phyloP scores from a whole-genome alignment of 2,888 invertebrate species.

The Hydrotaea diabolus region DNA sequence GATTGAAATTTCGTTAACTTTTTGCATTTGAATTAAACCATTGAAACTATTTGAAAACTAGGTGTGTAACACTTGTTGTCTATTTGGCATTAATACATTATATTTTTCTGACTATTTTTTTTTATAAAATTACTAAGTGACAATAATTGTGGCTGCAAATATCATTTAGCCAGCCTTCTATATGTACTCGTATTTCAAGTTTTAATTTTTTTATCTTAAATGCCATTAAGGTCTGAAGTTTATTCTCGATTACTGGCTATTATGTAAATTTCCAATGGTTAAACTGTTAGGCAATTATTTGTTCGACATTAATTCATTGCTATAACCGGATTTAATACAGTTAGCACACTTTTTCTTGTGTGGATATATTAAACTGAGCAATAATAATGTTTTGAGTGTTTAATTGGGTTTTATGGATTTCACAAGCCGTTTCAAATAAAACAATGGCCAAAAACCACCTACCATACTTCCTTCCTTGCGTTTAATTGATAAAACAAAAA shows the following conservation, averaged over 20 bases:
- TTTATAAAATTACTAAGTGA: too few relatives aligned
- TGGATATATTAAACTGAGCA: background rate
- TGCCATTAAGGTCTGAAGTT: too few relatives aligned
- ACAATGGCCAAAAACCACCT: background rate
- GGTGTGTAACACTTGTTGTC: too few relatives aligned
- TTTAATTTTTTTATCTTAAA: too few relatives aligned
- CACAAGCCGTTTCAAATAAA: background rate
- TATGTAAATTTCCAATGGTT: background rate
- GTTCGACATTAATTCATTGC: background rate
- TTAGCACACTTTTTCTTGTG: background rate
- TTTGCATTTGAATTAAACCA: too few relatives aligned
- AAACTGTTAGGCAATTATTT: background rate
- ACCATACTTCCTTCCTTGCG: constrained; percentile 23
- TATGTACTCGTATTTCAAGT: too few relatives aligned
- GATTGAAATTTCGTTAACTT: too few relatives aligned
- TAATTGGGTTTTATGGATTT: constrained; percentile 3
- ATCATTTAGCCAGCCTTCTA: too few relatives aligned
- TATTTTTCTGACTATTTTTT: too few relatives aligned
- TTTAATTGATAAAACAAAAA: background rate
- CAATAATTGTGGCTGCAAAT: too few relatives aligned
- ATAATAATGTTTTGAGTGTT: background rate
- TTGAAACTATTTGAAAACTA: too few relatives aligned
- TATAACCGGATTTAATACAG: background rate
- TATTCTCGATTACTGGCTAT: background rate
- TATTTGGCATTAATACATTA: too few relatives aligned